These are phyloP conservation scores for Ophioninae sp. DNA, from an alignment of 2,888 invertebrate species.

Conservation along the genomic window DNA sequence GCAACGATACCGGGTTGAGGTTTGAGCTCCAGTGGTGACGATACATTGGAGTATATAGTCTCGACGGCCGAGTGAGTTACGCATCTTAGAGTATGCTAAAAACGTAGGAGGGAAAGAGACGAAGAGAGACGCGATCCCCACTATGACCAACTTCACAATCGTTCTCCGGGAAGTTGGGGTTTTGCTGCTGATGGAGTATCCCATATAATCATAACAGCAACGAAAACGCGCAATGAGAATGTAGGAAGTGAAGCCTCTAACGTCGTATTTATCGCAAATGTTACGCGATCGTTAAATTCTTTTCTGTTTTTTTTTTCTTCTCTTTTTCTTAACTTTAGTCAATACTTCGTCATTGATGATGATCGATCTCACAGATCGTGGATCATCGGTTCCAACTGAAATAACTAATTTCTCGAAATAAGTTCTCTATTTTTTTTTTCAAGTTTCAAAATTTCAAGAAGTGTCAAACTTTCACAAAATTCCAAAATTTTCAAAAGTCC, in stretches of 20 bases:
- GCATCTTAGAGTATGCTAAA: background rate
- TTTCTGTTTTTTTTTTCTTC: no score
- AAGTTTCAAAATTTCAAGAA: no score
- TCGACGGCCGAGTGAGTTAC: slow-evolving; percentile 5
- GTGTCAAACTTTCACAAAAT: no score
- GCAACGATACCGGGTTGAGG: slow-evolving; percentile 13
- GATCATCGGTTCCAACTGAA: no score
- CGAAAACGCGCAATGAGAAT: background rate
- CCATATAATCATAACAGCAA: slow-evolving; percentile 13
- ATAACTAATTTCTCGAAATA: no score
- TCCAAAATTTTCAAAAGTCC: no score
- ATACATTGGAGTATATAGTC: slow-evolving; percentile 48
- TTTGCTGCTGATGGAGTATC: slow-evolving; percentile 16
- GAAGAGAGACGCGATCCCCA: slow-evolving; percentile 15
- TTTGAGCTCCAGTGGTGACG: slow-evolving; percentile 29
- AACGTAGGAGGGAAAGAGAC: no score
- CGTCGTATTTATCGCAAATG: background rate
- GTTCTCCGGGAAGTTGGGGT: slow-evolving; percentile 32
- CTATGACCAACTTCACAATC: background rate
- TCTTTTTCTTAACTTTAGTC: no score
- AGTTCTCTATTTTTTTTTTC: no score
- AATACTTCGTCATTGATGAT: background rate
- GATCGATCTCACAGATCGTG: no score
- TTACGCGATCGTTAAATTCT: background rate
- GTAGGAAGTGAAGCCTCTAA: background rate